Conservation (phyloP, 1,140 invertebrate species). For the Pomacea maculata region DNA sequence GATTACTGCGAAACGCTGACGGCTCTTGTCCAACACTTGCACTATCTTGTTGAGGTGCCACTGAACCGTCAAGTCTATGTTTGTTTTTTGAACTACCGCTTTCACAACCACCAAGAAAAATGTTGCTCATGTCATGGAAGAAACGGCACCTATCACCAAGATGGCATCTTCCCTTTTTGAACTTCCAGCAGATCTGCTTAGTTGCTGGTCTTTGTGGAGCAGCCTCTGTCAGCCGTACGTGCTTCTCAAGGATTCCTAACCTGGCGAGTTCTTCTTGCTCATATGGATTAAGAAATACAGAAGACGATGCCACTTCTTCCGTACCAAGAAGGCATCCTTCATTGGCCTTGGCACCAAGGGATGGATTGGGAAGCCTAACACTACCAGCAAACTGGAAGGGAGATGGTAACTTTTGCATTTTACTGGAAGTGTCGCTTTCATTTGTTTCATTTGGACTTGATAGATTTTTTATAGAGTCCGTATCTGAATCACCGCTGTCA, state of each 20-base stretch:
- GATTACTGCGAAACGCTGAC: not conserved
- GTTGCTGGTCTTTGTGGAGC: slow-evolving; percentile 79
- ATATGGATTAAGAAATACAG: slow-evolving; percentile 90
- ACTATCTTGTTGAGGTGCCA: not conserved
- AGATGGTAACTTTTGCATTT: too few species aligned
- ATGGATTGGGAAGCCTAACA: slow-evolving; percentile 48
- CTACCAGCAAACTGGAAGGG: slow-evolving; percentile 19
- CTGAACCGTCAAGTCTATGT: too few species aligned
- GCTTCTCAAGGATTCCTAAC: slow-evolving; percentile 86
- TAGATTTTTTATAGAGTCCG: not conserved
- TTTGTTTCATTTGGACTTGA: not conserved
- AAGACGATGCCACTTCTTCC: slow-evolving; percentile 52
- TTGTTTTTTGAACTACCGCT: not conserved
- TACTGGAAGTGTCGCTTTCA: not conserved
- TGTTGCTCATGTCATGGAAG: slow-evolving; percentile 77
- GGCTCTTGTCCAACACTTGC: slow-evolving; percentile 1
- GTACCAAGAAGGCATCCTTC: not conserved
- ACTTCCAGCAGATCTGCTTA: slow-evolving; percentile 93
- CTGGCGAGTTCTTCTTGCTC: slow-evolving; percentile 88
- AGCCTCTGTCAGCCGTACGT: slow-evolving; percentile 87
- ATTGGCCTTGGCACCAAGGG: slow-evolving; percentile 28
- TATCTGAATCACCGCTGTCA: slow-evolving; percentile 19
- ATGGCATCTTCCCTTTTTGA: slow-evolving; percentile 86
- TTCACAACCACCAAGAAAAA: not conserved
- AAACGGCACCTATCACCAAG: slow-evolving; percentile 93